phyloP scores from a whole-genome alignment of 2,888 invertebrate genomes.

The Biston stratarius region DNA sequence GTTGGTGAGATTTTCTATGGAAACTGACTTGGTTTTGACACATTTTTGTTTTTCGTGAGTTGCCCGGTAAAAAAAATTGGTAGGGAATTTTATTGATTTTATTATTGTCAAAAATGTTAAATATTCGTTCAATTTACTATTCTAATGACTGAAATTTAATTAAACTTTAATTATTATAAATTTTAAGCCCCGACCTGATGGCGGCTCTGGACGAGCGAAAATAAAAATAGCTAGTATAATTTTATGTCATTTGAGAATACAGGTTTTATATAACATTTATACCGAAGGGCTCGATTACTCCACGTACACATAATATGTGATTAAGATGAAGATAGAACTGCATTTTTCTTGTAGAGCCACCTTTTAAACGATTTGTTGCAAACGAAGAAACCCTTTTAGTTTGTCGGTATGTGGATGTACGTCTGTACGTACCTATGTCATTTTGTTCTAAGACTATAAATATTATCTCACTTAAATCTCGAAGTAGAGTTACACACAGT shows the following conservation, averaged over 20 bases:
- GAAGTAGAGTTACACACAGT: no score
- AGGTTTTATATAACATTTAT: constrained; percentile 9
- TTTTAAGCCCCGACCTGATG: neutral
- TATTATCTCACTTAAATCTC: no score
- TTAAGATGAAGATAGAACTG: neutral
- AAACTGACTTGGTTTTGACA: no score
- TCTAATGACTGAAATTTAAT: no score
- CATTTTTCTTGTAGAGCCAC: neutral
- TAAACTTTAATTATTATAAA: no score
- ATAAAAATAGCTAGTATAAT: constrained; percentile 4
- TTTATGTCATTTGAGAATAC: constrained; percentile 7
- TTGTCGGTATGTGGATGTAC: neutral
- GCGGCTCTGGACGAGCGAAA: constrained; percentile 4
- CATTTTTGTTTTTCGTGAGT: no score
- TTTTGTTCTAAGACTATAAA: no score
- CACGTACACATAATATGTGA: neutral
- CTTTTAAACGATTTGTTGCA: neutral
- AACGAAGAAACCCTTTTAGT: neutral
- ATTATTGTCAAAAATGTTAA: no score
- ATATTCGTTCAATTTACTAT: no score
- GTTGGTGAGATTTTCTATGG: no score
- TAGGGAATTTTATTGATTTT: no score
- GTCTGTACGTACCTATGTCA: neutral
- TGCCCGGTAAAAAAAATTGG: no score
- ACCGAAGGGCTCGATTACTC: neutral